These are phyloP conservation scores for Melanaphis sacchari DNA, from an alignment of 1,140 invertebrate genomes.

Conservation along the genomic window DNA sequence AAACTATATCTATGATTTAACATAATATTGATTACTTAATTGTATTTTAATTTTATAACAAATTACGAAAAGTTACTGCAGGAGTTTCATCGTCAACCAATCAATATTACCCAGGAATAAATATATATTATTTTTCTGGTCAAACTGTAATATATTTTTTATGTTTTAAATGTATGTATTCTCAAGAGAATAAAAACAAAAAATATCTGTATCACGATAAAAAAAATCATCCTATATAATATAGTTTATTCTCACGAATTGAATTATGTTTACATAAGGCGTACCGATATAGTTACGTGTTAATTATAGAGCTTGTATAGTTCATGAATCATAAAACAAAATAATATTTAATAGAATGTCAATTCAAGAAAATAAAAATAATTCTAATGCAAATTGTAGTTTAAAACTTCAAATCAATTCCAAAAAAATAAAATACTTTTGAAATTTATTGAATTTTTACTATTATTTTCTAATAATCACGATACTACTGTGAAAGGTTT, in stretches of 20 bases:
- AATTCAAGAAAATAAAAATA: background rate
- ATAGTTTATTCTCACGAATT: background rate
- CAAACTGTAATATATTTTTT: background rate
- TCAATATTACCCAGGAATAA: background rate
- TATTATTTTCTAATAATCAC: background rate
- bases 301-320: background rate
- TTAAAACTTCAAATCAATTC: background rate
- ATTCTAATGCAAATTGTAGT: background rate
- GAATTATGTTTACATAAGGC: background rate
- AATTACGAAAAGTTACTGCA: background rate
- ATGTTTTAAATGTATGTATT: background rate
- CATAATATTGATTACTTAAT: background rate
- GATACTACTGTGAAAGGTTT: background rate
- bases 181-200: background rate
- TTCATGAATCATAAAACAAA: background rate
- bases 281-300: background rate
- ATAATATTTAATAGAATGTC: conserved; percentile 16
- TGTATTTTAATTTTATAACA: background rate
- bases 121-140: background rate
- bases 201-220: background rate
- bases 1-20: background rate
- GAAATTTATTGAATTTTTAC: background rate
- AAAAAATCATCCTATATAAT: background rate
- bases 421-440: background rate
- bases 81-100: background rate